Percentiles rank a stretch among this genome's conserved stretches.
Conservation (phyloP, 1,140 invertebrate genomes). For the Pseudobourletiella spinata region DNA sequence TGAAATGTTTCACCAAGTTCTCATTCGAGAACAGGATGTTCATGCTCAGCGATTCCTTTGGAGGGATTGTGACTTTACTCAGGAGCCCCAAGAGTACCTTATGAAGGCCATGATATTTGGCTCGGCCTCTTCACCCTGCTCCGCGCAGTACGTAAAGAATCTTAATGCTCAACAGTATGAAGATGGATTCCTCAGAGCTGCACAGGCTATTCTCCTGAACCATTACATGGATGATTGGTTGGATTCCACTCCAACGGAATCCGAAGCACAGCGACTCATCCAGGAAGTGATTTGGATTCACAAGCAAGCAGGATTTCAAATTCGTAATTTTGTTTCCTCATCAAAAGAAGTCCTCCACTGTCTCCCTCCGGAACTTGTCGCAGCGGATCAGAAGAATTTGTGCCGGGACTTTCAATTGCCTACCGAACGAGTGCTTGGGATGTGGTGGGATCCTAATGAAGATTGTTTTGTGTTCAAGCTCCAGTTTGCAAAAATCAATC, state of each 20-base stretch:
- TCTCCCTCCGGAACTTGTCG: slow-evolving; percentile 31
- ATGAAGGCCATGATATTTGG: slow-evolving; percentile 21
- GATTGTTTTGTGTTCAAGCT: no score
- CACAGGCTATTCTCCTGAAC: not conserved
- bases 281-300: slow-evolving; percentile 6
- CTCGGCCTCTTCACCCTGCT: slow-evolving; percentile 15
- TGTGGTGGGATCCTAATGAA: slow-evolving; percentile 8
- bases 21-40: not conserved
- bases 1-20: not conserved
- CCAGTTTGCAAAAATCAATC: not conserved
- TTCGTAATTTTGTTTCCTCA: slow-evolving; percentile 8
- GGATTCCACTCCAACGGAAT: slow-evolving; percentile 10
- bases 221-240: slow-evolving; percentile 27
- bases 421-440: slow-evolving; percentile 8
- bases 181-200: slow-evolving; percentile 7
- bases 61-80: slow-evolving; percentile 3
- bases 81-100: not conserved
- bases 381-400: slow-evolving; percentile 18
- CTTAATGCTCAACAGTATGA: not conserved
- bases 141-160: slow-evolving; percentile 6
- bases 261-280: slow-evolving; percentile 14
- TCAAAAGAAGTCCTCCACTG: not conserved
- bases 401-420: slow-evolving; percentile 11
- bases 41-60: slow-evolving; percentile 17
- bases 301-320: slow-evolving; percentile 4